Evolutionary conservation across 2,113 vertebrate genomes (phyloP), one percentile per base, ranked within the genome.

Genomic region (Pterocles gutturalis): DNA sequence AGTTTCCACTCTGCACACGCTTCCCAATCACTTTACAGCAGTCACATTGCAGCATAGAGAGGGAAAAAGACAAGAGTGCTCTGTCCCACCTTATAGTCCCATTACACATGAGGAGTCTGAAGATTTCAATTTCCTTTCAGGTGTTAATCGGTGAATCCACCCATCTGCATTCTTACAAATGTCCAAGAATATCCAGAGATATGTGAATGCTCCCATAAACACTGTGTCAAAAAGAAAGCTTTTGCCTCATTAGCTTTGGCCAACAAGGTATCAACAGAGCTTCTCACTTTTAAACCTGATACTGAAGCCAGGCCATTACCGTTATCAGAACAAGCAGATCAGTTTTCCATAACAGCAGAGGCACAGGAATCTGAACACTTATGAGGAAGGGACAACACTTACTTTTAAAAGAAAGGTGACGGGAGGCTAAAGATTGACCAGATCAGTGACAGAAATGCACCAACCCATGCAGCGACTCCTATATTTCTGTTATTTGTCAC

Each of bases 1-100:
- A 86, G 49, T 58, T 92, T 92, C 90, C 49, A 72, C 46, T 76
- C 54, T 29, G 17, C 31, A 77, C 17, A 31, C 8, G 19, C 31
- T 61, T 92, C n/a, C 66, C 57, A 41, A 20, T 67, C n/a, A 69
- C 58, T 61, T 76, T 45, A 34, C 16, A 83, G 57, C 26, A 87
- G 11, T 26, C 43, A 66, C 0, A 0, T 49, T 73, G 62, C 53
- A 71, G 60, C 5, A 4, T 0, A 51, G 22, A 64, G 26, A 1
- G 2, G 46, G 16, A 49, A 43, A 79, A 76, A 72, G 36, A 38
- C 49, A 86, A 43, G 25, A 66, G 33, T 18, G 13, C 75, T 89
- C 75, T 65, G 53, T 61, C 49, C 54, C 75, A 80, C 18, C 58
- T 92, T n/a, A 93, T n/a, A 86, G 78, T 53, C 36, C 79, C 73